Base-by-base conservation (phyloP, 1,140 invertebrate genomes). In the Nasonia giraulti region DNA sequence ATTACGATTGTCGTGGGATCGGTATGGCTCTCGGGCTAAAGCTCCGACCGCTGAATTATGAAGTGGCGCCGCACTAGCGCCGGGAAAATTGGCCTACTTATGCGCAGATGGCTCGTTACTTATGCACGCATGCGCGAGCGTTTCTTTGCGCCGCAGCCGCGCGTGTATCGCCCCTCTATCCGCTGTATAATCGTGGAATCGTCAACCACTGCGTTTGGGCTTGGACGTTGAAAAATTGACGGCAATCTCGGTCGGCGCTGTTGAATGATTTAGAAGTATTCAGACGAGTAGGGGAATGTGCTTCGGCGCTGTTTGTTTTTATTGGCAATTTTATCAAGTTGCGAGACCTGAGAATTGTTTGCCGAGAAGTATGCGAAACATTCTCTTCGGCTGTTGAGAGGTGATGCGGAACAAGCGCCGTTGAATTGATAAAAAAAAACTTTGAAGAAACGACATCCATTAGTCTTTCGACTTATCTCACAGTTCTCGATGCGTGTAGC, bases 51-150 rank as follows among this genome's bases (percentile, higher is more conserved):
- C 37, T 84, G 44, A 78, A 84, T 84, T 84, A 79, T 84, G 44
- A 55, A 78, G 55, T 27, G 66, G 68, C 62, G 76, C 23, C 14
- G 40, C 33, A 17, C 55, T n/a, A 62, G 55, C 27, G 31, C 66
- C 12, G 8, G 75, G 44, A 8, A 79, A 79, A 84, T 84, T 78
- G 76, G 12, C 82, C 75, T 84, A 84, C 82, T 79, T 84, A 79
- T 37, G 55, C 23, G 62, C 40, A 12, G 47, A 69, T 37, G 75
- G 4, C 44, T 44, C 20, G 31, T 79, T 79, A 78, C 77, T 83
- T 83, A 83, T 69, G 37, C 0, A 76, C 31, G 73, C 37, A 75
- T 20, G 31, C 14, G 31, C 37, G 37, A 62, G 4, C 4, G 17
- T 62, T 20, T 62, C 55, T 62, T 62, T 62, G 73, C 27, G 31